A percentile compares a stretch with the other conserved stretches of the same genome.
Evolutionary conservation across 2,113 vertebrate species (phyloP).

Genomic region (Cygnus buccinator): DNA sequence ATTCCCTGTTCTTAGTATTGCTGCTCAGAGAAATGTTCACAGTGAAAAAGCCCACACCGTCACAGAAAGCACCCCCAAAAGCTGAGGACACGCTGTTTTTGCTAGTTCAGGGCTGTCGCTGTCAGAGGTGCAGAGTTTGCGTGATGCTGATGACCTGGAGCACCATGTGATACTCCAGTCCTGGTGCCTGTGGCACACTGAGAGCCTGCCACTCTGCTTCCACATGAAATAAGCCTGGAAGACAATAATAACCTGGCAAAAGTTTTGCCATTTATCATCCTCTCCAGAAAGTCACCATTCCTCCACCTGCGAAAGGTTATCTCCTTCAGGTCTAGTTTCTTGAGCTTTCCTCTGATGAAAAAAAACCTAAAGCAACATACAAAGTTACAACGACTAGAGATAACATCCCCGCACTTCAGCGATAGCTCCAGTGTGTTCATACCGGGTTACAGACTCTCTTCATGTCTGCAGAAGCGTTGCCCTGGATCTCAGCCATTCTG

Average conservation of each 20-base stretch:
- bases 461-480: neutral
- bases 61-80: neutral
- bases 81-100: neutral
- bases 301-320: neutral
- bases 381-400: neutral
- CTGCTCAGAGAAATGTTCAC: neutral
- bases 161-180: fast-evolving
- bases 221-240: neutral
- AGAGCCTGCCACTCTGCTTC: neutral
- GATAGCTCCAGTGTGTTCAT: neutral
- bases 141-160: neutral
- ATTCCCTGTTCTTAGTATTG: neutral
- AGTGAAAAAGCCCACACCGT: neutral
- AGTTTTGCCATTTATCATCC: neutral
- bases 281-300: neutral
- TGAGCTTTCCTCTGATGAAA: neutral
- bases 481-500: neutral
- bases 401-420: neutral
- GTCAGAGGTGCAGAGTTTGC: neutral
- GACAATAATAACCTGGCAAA: neutral
- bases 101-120: neutral
- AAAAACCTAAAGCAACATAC: neutral
- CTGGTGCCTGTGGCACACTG: neutral
- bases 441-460: neutral
- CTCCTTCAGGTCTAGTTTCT: neutral